Conservation (phyloP, 2,797 vertebrate genomes). For the Graptemys geographica region DNA sequence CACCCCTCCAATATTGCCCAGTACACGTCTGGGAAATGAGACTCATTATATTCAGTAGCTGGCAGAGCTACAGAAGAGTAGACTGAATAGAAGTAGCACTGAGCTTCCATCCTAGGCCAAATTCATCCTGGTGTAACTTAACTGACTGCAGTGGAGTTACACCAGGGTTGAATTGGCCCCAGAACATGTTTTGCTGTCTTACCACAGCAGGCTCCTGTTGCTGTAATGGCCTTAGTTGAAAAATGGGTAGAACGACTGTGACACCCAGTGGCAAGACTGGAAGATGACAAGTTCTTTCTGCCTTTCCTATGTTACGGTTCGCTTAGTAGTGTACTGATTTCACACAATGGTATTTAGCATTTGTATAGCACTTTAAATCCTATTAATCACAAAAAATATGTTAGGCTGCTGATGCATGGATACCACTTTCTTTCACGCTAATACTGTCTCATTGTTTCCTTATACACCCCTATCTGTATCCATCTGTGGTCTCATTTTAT, state of each 20-base stretch:
- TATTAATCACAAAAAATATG: background rate
- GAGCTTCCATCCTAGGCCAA: background rate
- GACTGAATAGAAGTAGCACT: background rate
- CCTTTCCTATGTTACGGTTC: rapidly evolving
- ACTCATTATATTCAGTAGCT: background rate
- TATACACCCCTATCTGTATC: background rate
- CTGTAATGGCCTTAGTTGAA: background rate
- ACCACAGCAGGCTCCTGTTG: background rate
- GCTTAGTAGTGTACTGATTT: background rate
- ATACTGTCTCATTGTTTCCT: background rate
- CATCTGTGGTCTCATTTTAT: background rate
- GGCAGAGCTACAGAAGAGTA: rapidly evolving
- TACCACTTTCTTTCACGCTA: background rate
- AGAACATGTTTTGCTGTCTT: background rate
- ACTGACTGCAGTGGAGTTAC: background rate
- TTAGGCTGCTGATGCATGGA: background rate
- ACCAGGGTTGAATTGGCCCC: background rate
- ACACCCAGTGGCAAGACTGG: conserved; percentile 58
- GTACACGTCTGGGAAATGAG: background rate
- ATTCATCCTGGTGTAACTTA: background rate
- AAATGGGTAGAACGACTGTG: background rate
- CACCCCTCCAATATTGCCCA: background rate
- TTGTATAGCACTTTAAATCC: background rate
- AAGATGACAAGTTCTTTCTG: background rate
- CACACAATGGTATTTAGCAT: background rate